Evolutionary conservation across 35 echinoderm and acorn worm genomes (phyloP).

Genomic region (Ophioderma brevispina): DNA sequence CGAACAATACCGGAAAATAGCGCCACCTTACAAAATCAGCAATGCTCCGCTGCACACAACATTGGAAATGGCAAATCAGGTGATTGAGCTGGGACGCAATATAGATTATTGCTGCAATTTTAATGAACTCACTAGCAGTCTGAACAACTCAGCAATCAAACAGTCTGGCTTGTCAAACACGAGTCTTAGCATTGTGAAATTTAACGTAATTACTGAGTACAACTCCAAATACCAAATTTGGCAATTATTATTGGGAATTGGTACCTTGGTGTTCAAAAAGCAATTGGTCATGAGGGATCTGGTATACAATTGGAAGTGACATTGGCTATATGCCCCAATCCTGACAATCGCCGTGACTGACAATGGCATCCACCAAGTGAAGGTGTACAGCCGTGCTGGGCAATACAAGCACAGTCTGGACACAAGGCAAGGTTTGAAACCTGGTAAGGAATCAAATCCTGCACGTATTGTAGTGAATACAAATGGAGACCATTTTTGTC

Average conservation of each 20-base stretch:
- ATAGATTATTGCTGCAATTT: neutral
- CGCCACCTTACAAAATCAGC: neutral
- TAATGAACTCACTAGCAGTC: neutral
- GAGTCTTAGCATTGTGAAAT: neutral
- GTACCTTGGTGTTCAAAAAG: neutral
- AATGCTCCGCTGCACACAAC: neutral
- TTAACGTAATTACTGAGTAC: neutral
- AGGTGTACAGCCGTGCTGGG: neutral
- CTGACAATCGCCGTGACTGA: neutral
- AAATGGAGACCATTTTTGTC: neutral
- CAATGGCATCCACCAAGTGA: neutral
- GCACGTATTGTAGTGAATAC: neutral
- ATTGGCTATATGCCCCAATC: neutral
- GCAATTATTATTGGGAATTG: neutral
- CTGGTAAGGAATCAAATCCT: neutral
- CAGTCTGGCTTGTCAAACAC: neutral
- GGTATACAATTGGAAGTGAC: neutral
- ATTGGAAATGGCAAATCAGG: neutral
- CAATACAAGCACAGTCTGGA: neutral
- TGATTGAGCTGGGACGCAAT: neutral
- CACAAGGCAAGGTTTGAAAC: neutral
- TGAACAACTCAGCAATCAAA: neutral
- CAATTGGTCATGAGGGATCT: neutral
- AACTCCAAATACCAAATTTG: neutral
- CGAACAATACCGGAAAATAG: neutral